A percentile compares a stretch with the other conserved stretches of the same genome.
Evolutionary conservation across 2,113 vertebrate species (phyloP).

Genomic region (Callaeas wilsoni): DNA sequence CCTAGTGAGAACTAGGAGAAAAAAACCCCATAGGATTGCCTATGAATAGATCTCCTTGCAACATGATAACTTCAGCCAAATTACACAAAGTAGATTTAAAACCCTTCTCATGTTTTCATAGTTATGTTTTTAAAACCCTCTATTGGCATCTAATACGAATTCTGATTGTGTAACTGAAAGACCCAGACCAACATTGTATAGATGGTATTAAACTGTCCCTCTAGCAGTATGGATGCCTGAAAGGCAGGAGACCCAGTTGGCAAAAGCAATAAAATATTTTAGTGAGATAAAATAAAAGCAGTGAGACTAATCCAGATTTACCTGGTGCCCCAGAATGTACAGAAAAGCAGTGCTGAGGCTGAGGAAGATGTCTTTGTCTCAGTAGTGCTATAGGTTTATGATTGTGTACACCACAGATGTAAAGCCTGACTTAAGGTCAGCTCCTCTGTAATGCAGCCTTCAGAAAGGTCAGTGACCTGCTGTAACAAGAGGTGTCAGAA

Average conservation of each 20-base stretch:
- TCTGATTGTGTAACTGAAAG: not conserved
- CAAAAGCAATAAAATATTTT: not conserved
- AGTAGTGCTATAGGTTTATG: not conserved
- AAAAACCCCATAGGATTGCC: constrained; percentile 46
- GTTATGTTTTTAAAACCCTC: constrained; percentile 35
- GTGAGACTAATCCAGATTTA: not conserved
- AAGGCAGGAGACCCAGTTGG: not conserved
- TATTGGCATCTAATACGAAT: constrained; percentile 14
- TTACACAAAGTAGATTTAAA: constrained; percentile 28
- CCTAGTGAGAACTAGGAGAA: constrained; percentile 45
- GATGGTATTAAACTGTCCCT: not conserved
- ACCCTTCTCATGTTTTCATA: constrained; percentile 48
- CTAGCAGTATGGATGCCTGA: not conserved
- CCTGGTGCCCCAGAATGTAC: not conserved
- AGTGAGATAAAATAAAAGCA: not conserved
- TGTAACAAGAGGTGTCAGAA: not conserved
- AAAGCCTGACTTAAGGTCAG: not conserved
- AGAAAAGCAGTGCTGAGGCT: not conserved
- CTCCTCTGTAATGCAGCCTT: not conserved
- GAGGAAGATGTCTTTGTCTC: not conserved
- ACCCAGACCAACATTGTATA: not conserved
- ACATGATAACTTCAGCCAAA: constrained; percentile 50
- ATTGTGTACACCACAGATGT: not conserved
- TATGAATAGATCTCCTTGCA: constrained; percentile 60
- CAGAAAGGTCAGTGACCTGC: not conserved